Evolutionary conservation across 92 coral and sea anemone genomes (phyloP).

Genomic region (Actinostola sp.): DNA sequence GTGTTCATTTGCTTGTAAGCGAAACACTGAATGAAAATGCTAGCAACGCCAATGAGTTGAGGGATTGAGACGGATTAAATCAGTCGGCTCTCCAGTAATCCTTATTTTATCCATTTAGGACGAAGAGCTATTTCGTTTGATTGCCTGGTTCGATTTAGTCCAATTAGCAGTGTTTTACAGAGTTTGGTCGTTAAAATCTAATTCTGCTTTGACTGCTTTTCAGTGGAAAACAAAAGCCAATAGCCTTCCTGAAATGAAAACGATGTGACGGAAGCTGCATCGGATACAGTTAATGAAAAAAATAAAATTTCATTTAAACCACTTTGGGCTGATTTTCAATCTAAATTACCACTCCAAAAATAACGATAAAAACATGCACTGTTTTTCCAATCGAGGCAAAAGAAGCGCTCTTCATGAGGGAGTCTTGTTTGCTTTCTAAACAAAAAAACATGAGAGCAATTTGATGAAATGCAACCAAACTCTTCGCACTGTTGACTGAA

Average conservation of each 20-base stretch:
- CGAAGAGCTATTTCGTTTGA: slow-evolving; percentile 24
- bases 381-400: not conserved
- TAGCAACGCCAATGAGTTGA: not conserved
- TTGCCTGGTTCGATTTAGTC: slow-evolving; percentile 41
- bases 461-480: slow-evolving; percentile 24
- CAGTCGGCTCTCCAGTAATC: slow-evolving; percentile 9
- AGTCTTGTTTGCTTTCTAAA: slow-evolving; percentile 13
- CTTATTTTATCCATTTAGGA: slow-evolving; percentile 23
- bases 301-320: slow-evolving; percentile 49
- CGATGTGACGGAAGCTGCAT: slow-evolving; percentile 31
- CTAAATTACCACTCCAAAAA: slow-evolving; percentile 24
- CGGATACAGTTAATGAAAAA: slow-evolving; percentile 53
- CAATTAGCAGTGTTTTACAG: slow-evolving; percentile 34
- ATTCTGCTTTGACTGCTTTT: slow-evolving; percentile 37
- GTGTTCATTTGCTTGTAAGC: not conserved
- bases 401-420: not conserved
- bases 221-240: slow-evolving; percentile 18
- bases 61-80: not conserved
- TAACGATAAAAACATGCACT: not conserved
- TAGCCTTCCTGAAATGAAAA: slow-evolving; percentile 4
- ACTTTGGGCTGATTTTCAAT: slow-evolving; percentile 41
- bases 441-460: slow-evolving; percentile 10
- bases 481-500: slow-evolving; percentile 10
- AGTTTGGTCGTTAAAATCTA: slow-evolving; percentile 42
- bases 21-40: not conserved